Percentiles rank a stretch among this genome's conserved stretches.
These are phyloP conservation scores for Callyntrura guangdongensis DNA, from an alignment of 2,888 invertebrate species.

Conservation along the genomic window DNA sequence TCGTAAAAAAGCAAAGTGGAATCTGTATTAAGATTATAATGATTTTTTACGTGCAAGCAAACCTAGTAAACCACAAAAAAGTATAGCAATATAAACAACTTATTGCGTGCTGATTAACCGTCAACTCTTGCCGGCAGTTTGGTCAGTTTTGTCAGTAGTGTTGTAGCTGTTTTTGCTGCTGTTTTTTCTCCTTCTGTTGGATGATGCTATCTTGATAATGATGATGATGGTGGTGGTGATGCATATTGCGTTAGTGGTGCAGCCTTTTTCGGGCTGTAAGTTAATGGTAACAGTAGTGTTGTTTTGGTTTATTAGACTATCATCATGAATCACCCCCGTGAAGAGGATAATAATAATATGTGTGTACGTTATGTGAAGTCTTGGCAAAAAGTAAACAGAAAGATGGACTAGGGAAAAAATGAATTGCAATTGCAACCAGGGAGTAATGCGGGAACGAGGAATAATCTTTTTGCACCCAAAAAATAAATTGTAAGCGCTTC, in stretches of 20 bases:
- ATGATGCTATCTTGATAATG: slow-evolving; percentile 10
- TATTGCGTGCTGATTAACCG: slow-evolving; percentile 77
- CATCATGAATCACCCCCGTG: slow-evolving; percentile 62
- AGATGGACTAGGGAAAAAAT: neutral
- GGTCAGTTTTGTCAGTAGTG: slow-evolving; percentile 67
- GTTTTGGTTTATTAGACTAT: slow-evolving; percentile 62
- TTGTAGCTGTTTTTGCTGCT: slow-evolving; percentile 11
- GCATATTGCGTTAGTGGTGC: neutral
- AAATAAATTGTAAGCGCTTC: neutral
- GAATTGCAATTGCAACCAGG: neutral
- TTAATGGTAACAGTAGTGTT: slow-evolving; percentile 54
- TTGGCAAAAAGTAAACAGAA: slow-evolving; percentile 22
- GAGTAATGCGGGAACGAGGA: neutral
- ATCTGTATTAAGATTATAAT: slow-evolving; percentile 30
- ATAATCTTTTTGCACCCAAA: slow-evolving; percentile 58
- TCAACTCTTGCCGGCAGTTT: slow-evolving; percentile 77
- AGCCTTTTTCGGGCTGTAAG: slow-evolving; percentile 25
- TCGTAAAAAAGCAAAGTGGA: slow-evolving; percentile 26
- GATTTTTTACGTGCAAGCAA: slow-evolving; percentile 30
- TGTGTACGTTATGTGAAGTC: neutral
- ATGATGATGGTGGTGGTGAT: neutral
- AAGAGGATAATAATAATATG: slow-evolving; percentile 54
- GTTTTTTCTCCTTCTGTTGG: too few species aligned
- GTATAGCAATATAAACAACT: slow-evolving; percentile 52
- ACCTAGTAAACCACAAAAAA: slow-evolving; percentile 74